Evolutionary conservation across 1,140 invertebrate genomes (phyloP).

Genomic region (Gryllus bimaculatus): DNA sequence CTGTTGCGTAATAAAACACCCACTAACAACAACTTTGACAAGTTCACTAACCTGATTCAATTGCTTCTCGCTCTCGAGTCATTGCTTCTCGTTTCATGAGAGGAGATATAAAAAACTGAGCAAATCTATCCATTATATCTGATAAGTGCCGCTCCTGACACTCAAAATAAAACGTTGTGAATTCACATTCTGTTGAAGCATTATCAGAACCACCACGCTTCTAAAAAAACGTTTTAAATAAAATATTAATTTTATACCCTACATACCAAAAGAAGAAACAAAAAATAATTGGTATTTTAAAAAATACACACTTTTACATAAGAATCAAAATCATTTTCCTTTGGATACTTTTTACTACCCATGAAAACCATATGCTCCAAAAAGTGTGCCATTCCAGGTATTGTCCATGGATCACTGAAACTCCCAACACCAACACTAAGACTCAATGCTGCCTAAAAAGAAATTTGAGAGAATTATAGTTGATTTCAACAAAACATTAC

Average conservation of each 20-base stretch:
- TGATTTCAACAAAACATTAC: background rate
- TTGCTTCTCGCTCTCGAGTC: slow-evolving; percentile 79
- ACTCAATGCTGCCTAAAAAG: slow-evolving; percentile 43
- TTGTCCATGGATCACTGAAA: slow-evolving; percentile 59
- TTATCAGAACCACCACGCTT: slow-evolving; percentile 73
- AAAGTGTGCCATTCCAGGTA: slow-evolving; percentile 87
- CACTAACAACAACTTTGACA: background rate
- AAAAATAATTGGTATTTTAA: slow-evolving; percentile 8
- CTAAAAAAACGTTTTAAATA: slow-evolving; percentile 22
- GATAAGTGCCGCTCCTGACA: slow-evolving; percentile 66
- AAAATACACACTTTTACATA: slow-evolving; percentile 47
- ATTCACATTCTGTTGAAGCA: slow-evolving; percentile 74
- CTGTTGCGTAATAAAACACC: background rate
- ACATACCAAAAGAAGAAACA: background rate
- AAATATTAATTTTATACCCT: background rate
- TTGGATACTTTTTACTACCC: slow-evolving; percentile 77
- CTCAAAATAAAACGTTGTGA: slow-evolving; percentile 82
- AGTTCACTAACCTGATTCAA: slow-evolving; percentile 64
- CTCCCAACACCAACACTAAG: slow-evolving; percentile 60
- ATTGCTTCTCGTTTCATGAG: slow-evolving; percentile 79
- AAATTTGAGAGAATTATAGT: background rate
- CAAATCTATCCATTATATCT: slow-evolving; percentile 72
- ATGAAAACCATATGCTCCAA: slow-evolving; percentile 95
- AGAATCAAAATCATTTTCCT: slow-evolving; percentile 77
- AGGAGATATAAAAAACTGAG: slow-evolving; percentile 82